phyloP scores from a whole-genome alignment of 2,888 invertebrate species.

The Drosophila percnosoma region DNA sequence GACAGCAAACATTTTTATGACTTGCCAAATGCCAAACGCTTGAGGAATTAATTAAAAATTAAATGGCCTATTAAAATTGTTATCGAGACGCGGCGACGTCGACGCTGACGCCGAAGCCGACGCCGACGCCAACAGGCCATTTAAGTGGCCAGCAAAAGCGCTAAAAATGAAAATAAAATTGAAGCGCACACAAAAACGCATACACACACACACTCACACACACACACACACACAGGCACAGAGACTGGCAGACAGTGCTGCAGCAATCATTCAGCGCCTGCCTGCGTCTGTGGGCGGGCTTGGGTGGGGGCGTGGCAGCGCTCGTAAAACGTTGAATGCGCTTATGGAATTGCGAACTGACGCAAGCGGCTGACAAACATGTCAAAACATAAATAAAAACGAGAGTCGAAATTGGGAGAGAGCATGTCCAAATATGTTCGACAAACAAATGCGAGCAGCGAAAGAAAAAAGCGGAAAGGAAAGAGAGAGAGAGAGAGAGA shows the following conservation, averaged over 20 bases:
- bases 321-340: slow-evolving; percentile 67
- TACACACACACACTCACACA: slow-evolving; percentile 10
- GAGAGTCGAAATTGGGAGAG: background rate
- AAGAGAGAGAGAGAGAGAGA: background rate
- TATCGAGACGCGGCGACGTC: slow-evolving; percentile 71
- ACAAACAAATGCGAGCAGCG: slow-evolving; percentile 27
- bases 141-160: slow-evolving; percentile 66
- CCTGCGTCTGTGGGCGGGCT: background rate
- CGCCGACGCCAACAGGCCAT: slow-evolving; percentile 40
- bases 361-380: slow-evolving; percentile 68
- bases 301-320: slow-evolving; percentile 22
- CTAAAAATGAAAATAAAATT: slow-evolving; percentile 55
- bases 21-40: slow-evolving; percentile 72
- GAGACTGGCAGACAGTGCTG: slow-evolving; percentile 19
- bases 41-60: slow-evolving; percentile 79
- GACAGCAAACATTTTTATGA: slow-evolving; percentile 70
- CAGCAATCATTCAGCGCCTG: slow-evolving; percentile 52
- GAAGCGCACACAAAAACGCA: slow-evolving; percentile 8
- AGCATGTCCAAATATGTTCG: slow-evolving; percentile 39
- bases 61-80: slow-evolving; percentile 80
- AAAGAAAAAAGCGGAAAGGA: background rate
- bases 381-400: slow-evolving; percentile 69
- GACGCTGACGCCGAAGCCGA: background rate
- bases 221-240: slow-evolving; percentile 5
- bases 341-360: slow-evolving; percentile 61